Conservation (phyloP, 1,140 invertebrate genomes). For the Neodiprion lecontei region DNA sequence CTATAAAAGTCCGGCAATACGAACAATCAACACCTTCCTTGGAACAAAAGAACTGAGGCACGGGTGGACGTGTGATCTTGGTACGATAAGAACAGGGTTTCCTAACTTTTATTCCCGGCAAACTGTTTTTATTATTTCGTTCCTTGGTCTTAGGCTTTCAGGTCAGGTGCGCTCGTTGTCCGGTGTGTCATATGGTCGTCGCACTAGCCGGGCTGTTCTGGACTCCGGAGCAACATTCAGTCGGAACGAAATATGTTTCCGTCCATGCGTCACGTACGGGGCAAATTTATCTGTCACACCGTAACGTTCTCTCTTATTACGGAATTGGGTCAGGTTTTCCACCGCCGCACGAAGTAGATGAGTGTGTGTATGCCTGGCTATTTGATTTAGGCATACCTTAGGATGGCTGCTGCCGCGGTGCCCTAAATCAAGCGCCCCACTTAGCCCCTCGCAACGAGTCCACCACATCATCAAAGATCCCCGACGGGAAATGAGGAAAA, state of each 20-base stretch:
- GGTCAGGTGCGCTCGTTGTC: slow-evolving; percentile 47
- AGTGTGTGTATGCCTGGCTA: background rate
- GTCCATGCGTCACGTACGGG: slow-evolving; percentile 46
- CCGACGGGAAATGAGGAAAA: background rate
- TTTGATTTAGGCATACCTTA: slow-evolving; percentile 40
- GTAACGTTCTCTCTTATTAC: slow-evolving; percentile 37
- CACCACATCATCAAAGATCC: too few relatives aligned
- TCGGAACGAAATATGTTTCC: slow-evolving; percentile 39
- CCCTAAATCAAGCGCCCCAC: background rate
- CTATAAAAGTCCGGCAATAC: too few relatives aligned
- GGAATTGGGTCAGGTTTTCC: slow-evolving; percentile 46
- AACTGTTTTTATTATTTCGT: slow-evolving; percentile 15
- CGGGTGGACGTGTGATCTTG: slow-evolving; percentile 31
- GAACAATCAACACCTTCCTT: slow-evolving; percentile 12
- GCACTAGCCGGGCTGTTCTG: slow-evolving; percentile 8
- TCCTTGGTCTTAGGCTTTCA: slow-evolving; percentile 41
- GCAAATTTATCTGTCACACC: slow-evolving; percentile 47
- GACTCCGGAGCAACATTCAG: background rate
- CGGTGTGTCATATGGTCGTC: slow-evolving; percentile 31
- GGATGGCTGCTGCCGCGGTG: background rate
- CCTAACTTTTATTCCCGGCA: too few relatives aligned
- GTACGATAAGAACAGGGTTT: slow-evolving; percentile 8
- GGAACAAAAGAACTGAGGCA: slow-evolving; percentile 40
- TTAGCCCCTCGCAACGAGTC: too few relatives aligned
- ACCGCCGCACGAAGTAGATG: background rate